Evolutionary conservation across 2,888 invertebrate species (phyloP), one percentile per base, ranked within the genome.

Genomic region (Melinaea menophilus): DNA sequence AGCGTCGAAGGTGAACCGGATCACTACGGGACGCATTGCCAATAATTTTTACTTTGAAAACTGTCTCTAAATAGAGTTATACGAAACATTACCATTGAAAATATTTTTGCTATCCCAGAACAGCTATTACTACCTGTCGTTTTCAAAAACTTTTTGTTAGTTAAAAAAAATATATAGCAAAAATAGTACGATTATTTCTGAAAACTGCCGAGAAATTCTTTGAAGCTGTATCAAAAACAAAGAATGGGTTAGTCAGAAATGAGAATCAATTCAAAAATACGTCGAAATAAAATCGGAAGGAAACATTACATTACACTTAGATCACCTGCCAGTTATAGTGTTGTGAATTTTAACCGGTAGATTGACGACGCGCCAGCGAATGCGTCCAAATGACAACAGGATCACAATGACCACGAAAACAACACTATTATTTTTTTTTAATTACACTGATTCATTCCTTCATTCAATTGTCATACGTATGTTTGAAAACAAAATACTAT

Each of bases 301-400:
- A 67, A 64, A 62, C 47, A 22, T 60, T 45, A 12, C n/a, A 34
- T 11, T 47, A 55, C 35, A 55, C 45, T 61, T 56, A 59, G 61
- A 57, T 51, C 65, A 67, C 67, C 63, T 67, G 62, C 61, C 61
- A 45, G 9, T 46, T 57, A 67, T 59, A 63, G 46, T 33, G 12
- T 58, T 31, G 55, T 78, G 86, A 87, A 88, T 87, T 87, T 86
- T 85, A 87, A 79, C 85, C 67, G 74, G 84, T 79, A 74, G 70
- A 78, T 87, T 88, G 87, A 85, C 73, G 76, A 73, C 66, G 75
- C 82, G 88, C 88, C 88, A 88, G 86, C 80, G 76, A 74, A 71
- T 73, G 69, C 75, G 76, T 77, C 78, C 79, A 82, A 78, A 77
- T 78, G 74, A 76, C 75, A 76, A 73, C 71, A 66, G 68, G 69